Evolutionary conservation across 2,113 vertebrate genomes (phyloP), one percentile per base, ranked within the genome.

Genomic region (Cacatua alba): DNA sequence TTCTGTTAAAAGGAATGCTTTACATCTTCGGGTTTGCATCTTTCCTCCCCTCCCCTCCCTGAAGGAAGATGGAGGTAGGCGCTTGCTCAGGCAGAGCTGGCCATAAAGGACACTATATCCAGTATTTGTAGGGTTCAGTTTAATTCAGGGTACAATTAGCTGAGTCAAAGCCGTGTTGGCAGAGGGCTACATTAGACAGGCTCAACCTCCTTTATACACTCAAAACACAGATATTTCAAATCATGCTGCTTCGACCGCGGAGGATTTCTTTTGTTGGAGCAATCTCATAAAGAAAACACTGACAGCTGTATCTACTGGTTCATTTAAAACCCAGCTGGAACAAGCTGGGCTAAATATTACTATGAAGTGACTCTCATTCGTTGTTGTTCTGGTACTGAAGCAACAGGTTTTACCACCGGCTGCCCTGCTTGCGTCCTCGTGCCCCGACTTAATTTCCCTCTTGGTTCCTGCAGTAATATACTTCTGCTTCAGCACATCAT

Each of bases 271-370:
- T 63, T 94, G 81, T 29, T 79, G 86, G 62, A 91, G 82, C 90
- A 90, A 85, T 82, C 86, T 92, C 90, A 95, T 89, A 94, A 95
- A 93, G 78, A 78, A 85, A 94, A 48, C 5, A 25, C 93, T 96
- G 94, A 95, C 90, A 97, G 90, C 78, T 93, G 84, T 90, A 87
- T 82, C 70, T 68, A 89, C 87, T 82, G 75, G 62, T 94, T 96
- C 87, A 95, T 96, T 95, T 94, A 92, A 97, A 96, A 95, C 87
- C 70, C 92, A 92, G 84, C 91, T 97, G 95, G 91, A 94, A 76
- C 78, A 95, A 90, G 84, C 82, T 82, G 78, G 52, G 90, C 78
- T 88, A 95, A 92, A 94, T 72, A 90, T 90, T 90, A 57, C 77
- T 94, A 87, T 68, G 84, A 88, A 94, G 74, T 57, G 79, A 62